Base-by-base conservation (phyloP, 2,797 vertebrate genomes). In the Limnodromus scolopaceus region DNA sequence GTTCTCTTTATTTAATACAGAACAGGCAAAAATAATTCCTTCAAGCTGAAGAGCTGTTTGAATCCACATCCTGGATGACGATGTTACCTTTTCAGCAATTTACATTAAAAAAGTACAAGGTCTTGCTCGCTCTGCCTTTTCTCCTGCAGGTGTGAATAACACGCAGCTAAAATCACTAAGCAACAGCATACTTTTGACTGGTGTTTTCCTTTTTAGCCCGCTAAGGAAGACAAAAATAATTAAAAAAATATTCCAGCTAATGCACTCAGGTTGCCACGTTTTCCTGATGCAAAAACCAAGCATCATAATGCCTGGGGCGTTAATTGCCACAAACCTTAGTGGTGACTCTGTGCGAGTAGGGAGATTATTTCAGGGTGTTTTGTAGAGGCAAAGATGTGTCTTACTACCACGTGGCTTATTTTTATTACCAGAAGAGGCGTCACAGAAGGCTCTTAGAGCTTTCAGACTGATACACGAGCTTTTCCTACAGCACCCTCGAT, bases 381-480 rank as follows among this genome's bases (percentile, higher is more conserved):
- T 55, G 32, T 11, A 49, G 48, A 77, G 45, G 10, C 15, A 65
- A 80, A 81, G 68, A 46, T 10, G 17, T 51, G 10, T 49, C 30
- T 53, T 86, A 30, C 24, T 72, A 4, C 34, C n/a, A 46, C 2
- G 11, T 15, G 16, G 8, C 14, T 64, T 70, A 41, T 54, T 89
- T 76, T 84, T 66, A 4, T 66, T 48, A 34, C 45, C 20, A 57
- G 64, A 85, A 89, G 41, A 76, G 30, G 13, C 10, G 11, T 70
- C 83, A 39, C 22, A 51, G n/a, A n/a, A n/a, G n/a, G n/a, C n/a
- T n/a, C 20, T 30, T 30, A 65, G 36, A 79, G 46, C 43, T 74
- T 88, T 72, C 80, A 89, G 20, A 36, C 13, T 48, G 17, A 46
- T 65, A 16, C 0, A n/a, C 0, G 0, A 72, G 22, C 10, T 19